Evolutionary conservation across 2,888 invertebrate genomes (phyloP), one percentile per base, ranked within the genome.

Genomic region (Megamerina dolium): DNA sequence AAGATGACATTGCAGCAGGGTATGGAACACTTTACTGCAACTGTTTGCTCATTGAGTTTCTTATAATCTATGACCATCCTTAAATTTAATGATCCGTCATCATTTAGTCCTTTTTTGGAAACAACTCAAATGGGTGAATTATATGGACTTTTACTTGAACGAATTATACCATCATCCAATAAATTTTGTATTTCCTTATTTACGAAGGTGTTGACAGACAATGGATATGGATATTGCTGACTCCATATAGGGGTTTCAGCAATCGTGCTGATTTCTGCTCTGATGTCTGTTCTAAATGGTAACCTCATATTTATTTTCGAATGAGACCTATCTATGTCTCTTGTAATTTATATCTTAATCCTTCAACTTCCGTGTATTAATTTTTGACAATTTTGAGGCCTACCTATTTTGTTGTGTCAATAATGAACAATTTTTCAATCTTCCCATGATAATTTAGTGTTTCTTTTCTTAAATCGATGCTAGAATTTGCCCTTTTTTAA

Each of bases 201-300:
- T 2, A 49, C 41, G 16, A 49, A 46, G 4, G 9, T 4, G 20
- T 39, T 44, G 3, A 21, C 49, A 10, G 44, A 37, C 13, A 49
- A 20, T 1, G 46, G 47, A 23, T 47, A 46, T 3, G 47, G 37
- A 30, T 51, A 47, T 38, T 49, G 43, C 26, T 23, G 6, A 23
- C 23, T 23, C 10, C 23, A 23, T 23, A 23, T 23, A 23, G 23
- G 23, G 10, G 10, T 23, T 23, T 23, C 23, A 23, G 10, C 23
- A 23, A 23, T 10, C 8, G 23, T 10, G 6, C 10, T 23, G 10
- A 23, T 23, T 23, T 23, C 23, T 10, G 23, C 23, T 10, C 10
- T 23, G 10, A 23, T 10, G 10, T 23, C 23, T 8, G 23, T 23
- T 23, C 23, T 23, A 23, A 23, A 23, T 8, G 23, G 23, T 23